Evolutionary conservation across 2,797 vertebrate species (phyloP).

Genomic region (Simalia tracyae): DNA sequence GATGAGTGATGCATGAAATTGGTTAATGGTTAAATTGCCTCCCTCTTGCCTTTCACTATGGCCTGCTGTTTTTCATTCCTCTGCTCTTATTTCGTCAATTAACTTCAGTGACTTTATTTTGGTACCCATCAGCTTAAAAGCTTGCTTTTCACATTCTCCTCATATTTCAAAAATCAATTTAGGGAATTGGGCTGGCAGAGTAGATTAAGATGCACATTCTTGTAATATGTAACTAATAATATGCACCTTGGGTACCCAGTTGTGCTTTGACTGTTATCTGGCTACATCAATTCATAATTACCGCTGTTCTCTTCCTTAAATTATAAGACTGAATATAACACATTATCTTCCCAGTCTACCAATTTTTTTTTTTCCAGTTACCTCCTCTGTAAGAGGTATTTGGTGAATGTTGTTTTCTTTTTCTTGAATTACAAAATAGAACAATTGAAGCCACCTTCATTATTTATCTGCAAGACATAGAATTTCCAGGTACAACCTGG

Average conservation of each 20-base stretch:
- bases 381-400: background rate
- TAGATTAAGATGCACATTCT: background rate
- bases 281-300: background rate
- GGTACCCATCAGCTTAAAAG: constrained; percentile 1
- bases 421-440: background rate
- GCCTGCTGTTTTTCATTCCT: constrained; percentile 22
- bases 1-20: constrained; percentile 26
- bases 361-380: background rate
- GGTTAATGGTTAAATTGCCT: constrained; percentile 33
- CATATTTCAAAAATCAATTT: constrained; percentile 10
- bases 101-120: constrained; percentile 21
- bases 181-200: background rate
- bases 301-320: background rate
- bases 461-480: background rate
- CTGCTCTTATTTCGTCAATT: constrained; percentile 31
- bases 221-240: background rate
- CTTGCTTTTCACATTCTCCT: background rate
- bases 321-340: background rate
- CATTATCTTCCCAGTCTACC: background rate
- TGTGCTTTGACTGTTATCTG: background rate
- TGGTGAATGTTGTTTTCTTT: background rate
- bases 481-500: background rate
- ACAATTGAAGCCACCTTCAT: background rate
- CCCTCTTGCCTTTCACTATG: background rate
- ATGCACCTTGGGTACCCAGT: background rate